Base-by-base conservation (phyloP, 2,113 vertebrate genomes). In the Candoia aspera region DNA sequence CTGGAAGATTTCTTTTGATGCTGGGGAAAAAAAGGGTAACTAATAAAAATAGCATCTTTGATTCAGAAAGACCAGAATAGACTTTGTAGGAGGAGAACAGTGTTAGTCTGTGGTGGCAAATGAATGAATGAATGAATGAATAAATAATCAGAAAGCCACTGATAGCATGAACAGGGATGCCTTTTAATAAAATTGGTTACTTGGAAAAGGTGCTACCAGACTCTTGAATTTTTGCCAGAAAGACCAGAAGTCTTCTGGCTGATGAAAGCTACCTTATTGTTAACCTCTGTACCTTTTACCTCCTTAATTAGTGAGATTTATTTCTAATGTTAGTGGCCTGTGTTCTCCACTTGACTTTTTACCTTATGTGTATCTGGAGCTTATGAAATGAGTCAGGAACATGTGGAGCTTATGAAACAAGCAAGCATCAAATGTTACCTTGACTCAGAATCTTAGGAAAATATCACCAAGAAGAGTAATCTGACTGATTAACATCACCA, bases 351-450 rank as follows among this genome's bases (percentile, higher is more conserved):
- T 92, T 68, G 84, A 26, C 93, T 96, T 90, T 4, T 95, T 94
- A 94, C 92, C 94, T 89, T 37, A 42, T 95, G 95, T 95, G 91
- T 95, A 91, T 86, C 92, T 90, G 94, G 85, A 94, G 96, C 96
- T 97, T 84, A 17, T 2, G 86, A 93, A 93, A 93, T 92, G 90
- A 84, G 91, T 92, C n/a, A 91, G 92, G 94, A 94, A 94, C n/a
- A 8, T 73, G 12, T 73, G 64, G 64, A 73, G 68, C 68, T 73
- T 42, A 5, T 29, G 84, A 93, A 94, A 94, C 90, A 0, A 5
- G 90, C 93, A 64, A 85, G 92, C 92, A 89, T 95, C 96, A 97
- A 97, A 98, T 97, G 96, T 97, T 96, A 97, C 92, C 93, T 96
- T 97, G 97, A 96, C 94, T 96, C 95, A 94, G 96, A 96, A 95